phyloP scores from a whole-genome alignment of 2,888 invertebrate species.

The Xiphydria camelus region DNA sequence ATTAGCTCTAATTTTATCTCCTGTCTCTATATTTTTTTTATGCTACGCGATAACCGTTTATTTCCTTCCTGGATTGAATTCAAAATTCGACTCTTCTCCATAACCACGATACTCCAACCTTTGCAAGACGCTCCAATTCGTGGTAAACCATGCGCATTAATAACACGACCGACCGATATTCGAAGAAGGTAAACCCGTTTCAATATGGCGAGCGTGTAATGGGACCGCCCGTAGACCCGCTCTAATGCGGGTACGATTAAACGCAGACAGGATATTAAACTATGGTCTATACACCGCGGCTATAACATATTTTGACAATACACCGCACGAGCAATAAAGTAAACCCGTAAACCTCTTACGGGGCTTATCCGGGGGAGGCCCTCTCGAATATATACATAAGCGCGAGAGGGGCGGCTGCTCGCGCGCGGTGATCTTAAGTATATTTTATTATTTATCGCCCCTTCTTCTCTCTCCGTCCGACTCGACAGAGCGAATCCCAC shows the following conservation, averaged over 20 bases:
- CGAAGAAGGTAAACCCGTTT: slow-evolving; percentile 26
- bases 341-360: slow-evolving; percentile 46
- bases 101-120: no score
- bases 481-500: slow-evolving; percentile 7
- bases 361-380: slow-evolving; percentile 32
- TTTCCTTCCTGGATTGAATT: no score
- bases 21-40: no score
- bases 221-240: slow-evolving; percentile 46
- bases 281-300: slow-evolving; percentile 26
- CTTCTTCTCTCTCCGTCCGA: no score
- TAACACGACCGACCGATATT: slow-evolving; percentile 34
- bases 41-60: no score
- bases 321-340: slow-evolving; percentile 46
- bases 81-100: no score
- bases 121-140: no score
- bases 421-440: slow-evolving; percentile 11
- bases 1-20: no score
- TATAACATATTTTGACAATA: slow-evolving; percentile 52
- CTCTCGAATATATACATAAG: slow-evolving; percentile 12
- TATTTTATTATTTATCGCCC: slow-evolving; percentile 17
- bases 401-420: slow-evolving; percentile 5
- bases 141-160: no score
- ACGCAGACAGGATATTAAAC: slow-evolving; percentile 56
- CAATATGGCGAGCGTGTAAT: slow-evolving; percentile 41
- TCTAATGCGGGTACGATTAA: slow-evolving; percentile 52